These are phyloP conservation scores for Folsomia candida DNA, from an alignment of 2,888 invertebrate genomes.

Conservation along the genomic window DNA sequence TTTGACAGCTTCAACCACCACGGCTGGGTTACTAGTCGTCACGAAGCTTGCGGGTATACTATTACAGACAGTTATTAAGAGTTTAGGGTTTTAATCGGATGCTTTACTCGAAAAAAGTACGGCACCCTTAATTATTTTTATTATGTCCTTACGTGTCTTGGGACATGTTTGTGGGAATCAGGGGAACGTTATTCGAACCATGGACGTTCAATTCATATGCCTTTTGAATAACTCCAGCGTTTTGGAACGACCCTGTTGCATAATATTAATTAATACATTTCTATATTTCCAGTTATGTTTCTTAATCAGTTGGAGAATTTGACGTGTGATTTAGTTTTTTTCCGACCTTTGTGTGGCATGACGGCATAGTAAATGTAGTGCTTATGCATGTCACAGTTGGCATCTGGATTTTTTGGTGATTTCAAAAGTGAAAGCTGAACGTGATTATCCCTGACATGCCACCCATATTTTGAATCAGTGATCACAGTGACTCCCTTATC, in stretches of 20 bases:
- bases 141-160: background rate
- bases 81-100: background rate
- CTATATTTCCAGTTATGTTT: too few species aligned
- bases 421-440: constrained; percentile 56
- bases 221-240: constrained; percentile 55
- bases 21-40: constrained; percentile 20
- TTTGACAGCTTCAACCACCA: constrained; percentile 46
- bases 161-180: constrained; percentile 3
- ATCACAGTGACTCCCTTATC: constrained; percentile 57
- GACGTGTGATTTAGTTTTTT: too few species aligned
- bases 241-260: constrained; percentile 51
- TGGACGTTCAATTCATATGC: constrained; percentile 55
- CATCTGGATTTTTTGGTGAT: constrained; percentile 58
- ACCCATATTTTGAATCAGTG: too few species aligned
- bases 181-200: constrained; percentile 45
- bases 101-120: too few species aligned
- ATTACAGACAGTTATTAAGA: background rate
- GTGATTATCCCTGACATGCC: constrained; percentile 54
- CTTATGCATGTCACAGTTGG: constrained; percentile 56
- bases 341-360: constrained; percentile 55
- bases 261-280: too few species aligned
- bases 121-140: too few species aligned
- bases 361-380: constrained; percentile 57
- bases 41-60: constrained; percentile 39
- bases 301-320: too few species aligned